Base-by-base conservation (phyloP, 35 echinoderm and acorn worm genomes). In the Ophioderma brevispina region DNA sequence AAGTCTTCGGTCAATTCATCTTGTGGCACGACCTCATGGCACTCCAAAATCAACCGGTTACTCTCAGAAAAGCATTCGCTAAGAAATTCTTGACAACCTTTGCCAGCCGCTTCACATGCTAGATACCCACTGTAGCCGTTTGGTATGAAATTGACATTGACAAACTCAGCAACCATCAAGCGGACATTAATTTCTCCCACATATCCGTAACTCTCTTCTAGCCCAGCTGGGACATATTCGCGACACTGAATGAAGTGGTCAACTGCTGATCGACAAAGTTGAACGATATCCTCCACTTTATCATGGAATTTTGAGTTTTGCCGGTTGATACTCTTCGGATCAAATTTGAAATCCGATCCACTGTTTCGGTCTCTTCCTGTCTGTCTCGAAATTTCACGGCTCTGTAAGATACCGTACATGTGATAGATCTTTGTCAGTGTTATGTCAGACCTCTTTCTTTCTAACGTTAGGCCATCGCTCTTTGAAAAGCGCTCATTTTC, bases 371-470 rank as follows among this genome's bases (percentile, higher is more conserved):
- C 23, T 63, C 18, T 42, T 38, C 84, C 84, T 1, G 64, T 76
- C 13, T 70, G 38, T 64, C 37, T 76, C 23, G 46, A 5, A 0
- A 86, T n/a, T 28, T 86, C 55, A 15, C 33, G 0, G 31, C n/a
- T 37, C 31, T 86, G 56, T 35, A 86, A 17, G 11, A n/a, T 70
- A 76, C 84, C 84, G 30, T 75, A 76, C 84, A 86, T 86, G 64
- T 86, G 55, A 36, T 86, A 76, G 0, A 86, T 86, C 25, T 76
- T 55, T 30, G 11, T 86, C 30, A 86, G 25, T 25, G 55, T 55
- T 3, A 63, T 23, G 50, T 86, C 84, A 36, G 25, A 21, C 19
- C 38, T 42, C 38, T 63, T 64, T 38, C 64, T 30, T 0, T 39
- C 37, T 37, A 0, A 37, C 31, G 28, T 15, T 31, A 28, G 19